phyloP scores from a whole-genome alignment of 2,888 invertebrate species.

The Camptogramma bilineatum region DNA sequence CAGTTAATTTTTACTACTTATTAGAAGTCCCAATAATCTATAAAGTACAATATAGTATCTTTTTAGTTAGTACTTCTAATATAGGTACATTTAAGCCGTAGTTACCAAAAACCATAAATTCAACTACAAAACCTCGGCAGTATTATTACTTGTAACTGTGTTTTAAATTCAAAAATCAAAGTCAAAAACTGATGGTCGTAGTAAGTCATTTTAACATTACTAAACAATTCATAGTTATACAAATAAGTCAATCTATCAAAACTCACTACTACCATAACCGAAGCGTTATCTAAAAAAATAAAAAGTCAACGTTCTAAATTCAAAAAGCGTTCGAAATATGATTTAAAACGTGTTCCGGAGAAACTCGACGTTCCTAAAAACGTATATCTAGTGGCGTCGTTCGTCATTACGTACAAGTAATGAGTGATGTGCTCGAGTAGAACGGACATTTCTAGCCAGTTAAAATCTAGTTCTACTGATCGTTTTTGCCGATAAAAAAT shows the following conservation, averaged over 20 bases:
- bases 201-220: background rate
- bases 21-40: no score
- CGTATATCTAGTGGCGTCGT: constrained; percentile 76
- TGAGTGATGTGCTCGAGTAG: constrained; percentile 64
- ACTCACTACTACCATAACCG: constrained; percentile 19
- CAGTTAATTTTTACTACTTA: no score
- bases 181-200: background rate
- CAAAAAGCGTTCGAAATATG: constrained; percentile 84
- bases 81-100: background rate
- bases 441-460: constrained; percentile 57
- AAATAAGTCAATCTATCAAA: constrained; percentile 26
- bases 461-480: background rate
- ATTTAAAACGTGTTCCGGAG: constrained; percentile 86
- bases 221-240: constrained; percentile 8
- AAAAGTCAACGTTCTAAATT: constrained; percentile 82
- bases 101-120: background rate
- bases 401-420: constrained; percentile 79
- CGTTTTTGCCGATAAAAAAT: constrained; percentile 8
- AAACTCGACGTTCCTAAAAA: constrained; percentile 83
- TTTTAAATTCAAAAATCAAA: background rate
- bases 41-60: no score
- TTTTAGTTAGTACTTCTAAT: no score
- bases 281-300: constrained; percentile 54
- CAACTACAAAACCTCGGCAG: background rate
- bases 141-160: background rate